phyloP scores from a whole-genome alignment of 2,113 vertebrate species.

The Muntiacus muntjak region DNA sequence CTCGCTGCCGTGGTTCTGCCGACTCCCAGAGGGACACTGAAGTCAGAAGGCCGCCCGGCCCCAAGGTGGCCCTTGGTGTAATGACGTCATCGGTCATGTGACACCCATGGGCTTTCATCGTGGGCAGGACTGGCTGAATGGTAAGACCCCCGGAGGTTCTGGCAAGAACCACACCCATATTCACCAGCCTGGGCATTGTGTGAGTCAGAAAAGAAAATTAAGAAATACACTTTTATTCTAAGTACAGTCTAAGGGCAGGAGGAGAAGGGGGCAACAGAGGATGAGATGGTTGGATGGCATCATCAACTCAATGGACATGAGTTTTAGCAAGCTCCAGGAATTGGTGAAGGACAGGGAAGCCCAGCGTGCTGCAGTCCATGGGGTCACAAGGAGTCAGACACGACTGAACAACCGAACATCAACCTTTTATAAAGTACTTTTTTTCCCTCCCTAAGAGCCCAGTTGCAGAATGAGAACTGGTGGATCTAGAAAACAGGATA shows the following conservation, averaged over 20 bases:
- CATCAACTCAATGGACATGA: neutral
- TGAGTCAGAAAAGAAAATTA: neutral
- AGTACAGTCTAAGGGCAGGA: neutral
- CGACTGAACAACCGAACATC: rapidly evolving
- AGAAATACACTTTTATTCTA: neutral
- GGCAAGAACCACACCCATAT: neutral
- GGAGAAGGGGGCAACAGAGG: neutral
- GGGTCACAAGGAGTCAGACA: neutral
- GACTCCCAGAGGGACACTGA: neutral
- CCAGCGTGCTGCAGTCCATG: neutral
- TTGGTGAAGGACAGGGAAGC: neutral
- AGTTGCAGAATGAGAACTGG: neutral
- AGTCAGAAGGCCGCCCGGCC: neutral
- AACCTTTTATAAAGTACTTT: neutral
- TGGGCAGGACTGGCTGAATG: neutral
- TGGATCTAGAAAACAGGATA: neutral
- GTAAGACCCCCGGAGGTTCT: neutral
- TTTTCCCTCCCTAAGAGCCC: neutral
- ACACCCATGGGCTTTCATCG: neutral
- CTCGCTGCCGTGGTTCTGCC: neutral
- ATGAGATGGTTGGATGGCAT: neutral
- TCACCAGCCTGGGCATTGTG: neutral
- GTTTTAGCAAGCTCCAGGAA: neutral
- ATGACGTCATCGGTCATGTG: neutral
- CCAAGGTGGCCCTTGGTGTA: neutral